phyloP scores from a whole-genome alignment of 2,888 invertebrate species.

The Eilema depressum region DNA sequence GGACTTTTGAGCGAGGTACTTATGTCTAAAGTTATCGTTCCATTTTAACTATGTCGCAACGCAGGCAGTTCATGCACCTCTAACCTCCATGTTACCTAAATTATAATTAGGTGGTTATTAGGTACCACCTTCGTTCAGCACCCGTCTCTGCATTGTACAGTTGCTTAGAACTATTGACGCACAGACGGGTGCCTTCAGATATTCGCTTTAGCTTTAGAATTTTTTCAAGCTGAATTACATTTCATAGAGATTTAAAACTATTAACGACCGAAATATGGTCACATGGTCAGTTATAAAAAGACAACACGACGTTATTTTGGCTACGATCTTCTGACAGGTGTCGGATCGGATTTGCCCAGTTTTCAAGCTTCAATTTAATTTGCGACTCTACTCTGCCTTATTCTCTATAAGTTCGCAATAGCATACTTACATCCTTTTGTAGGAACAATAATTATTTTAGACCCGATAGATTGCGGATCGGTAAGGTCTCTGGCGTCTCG shows the following conservation, averaged over 20 bases:
- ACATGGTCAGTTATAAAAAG: neutral
- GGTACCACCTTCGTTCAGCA: no score
- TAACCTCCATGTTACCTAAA: neutral
- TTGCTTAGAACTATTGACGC: no score
- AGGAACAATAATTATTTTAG: slow-evolving; percentile 91
- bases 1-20: neutral
- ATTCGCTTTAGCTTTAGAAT: no score
- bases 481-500: slow-evolving; percentile 83
- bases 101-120: no score
- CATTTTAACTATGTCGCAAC: neutral
- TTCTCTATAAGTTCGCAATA: slow-evolving; percentile 3
- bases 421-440: slow-evolving; percentile 93
- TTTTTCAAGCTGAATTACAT: neutral
- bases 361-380: neutral
- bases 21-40: neutral
- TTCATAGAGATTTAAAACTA: neutral
- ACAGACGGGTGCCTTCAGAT: neutral
- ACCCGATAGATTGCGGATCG: slow-evolving; percentile 86
- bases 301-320: neutral
- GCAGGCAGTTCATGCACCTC: neutral
- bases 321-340: neutral
- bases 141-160: no score
- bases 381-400: neutral
- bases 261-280: neutral
- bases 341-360: neutral